Conservation (phyloP, 1,140 invertebrate species). For the Pachyrhynchus sulphureomaculatus region DNA sequence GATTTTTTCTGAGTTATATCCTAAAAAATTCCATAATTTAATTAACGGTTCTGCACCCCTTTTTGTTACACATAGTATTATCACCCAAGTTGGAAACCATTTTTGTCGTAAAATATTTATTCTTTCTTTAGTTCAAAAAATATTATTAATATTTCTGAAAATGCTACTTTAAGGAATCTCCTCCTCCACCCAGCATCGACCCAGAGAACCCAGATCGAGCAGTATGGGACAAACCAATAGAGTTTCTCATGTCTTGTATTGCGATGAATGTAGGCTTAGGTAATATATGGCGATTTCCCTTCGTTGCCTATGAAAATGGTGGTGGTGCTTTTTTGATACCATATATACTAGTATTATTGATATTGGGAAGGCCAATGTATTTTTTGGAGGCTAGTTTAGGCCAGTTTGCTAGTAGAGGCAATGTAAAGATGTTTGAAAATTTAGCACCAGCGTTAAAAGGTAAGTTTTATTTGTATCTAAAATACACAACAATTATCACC, state of each 20-base stretch:
- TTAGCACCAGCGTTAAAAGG: slow-evolving; percentile 65
- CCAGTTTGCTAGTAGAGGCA: slow-evolving; percentile 73
- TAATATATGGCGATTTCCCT: slow-evolving; percentile 87
- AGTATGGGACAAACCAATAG: slow-evolving; percentile 79
- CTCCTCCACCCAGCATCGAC: background rate
- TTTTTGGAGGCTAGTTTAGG: slow-evolving; percentile 85
- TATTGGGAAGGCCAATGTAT: slow-evolving; percentile 87
- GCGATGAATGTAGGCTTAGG: slow-evolving; percentile 88
- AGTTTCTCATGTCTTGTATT: slow-evolving; percentile 88
- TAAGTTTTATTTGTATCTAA: slow-evolving; percentile 39
- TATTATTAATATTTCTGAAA: background rate
- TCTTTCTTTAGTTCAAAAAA: no score
- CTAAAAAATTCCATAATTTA: no score
- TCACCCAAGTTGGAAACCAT: no score
- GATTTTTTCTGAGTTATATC: no score
- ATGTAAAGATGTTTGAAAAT: slow-evolving; percentile 64
- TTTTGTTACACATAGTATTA: no score
- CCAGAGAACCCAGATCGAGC: slow-evolving; percentile 53
- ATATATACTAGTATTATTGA: slow-evolving; percentile 78
- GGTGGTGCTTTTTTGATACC: slow-evolving; percentile 82
- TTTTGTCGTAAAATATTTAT: no score
- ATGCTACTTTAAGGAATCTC: background rate
- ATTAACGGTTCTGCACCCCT: no score
- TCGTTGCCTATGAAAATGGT: slow-evolving; percentile 81
- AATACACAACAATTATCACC: background rate